Conservation (phyloP, 2,113 vertebrate genomes). For the Pipa parva region DNA sequence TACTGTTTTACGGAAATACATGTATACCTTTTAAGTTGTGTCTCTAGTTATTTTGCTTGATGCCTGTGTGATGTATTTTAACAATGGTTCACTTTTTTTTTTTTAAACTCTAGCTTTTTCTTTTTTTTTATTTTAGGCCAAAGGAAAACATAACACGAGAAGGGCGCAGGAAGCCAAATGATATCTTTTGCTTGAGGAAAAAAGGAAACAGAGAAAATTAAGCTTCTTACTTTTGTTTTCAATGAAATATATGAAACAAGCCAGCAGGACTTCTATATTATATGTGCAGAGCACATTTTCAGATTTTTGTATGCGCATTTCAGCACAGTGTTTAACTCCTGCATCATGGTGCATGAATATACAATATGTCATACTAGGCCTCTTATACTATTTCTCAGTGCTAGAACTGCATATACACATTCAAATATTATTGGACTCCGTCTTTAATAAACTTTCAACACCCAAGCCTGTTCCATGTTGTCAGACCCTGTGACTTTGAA, state of each 20-base stretch:
- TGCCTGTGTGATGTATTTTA: too few relatives aligned
- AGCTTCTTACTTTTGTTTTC: constrained; percentile 55
- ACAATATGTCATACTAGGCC: neutral
- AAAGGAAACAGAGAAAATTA: constrained; percentile 20
- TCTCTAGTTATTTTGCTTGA: too few relatives aligned
- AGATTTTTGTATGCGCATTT: neutral
- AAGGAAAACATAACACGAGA: constrained; percentile 96
- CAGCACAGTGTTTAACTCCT: neutral
- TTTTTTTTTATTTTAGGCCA: constrained; percentile 70
- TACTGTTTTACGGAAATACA: too few relatives aligned
- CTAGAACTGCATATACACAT: too few relatives aligned
- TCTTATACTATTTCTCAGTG: neutral
- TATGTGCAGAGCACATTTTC: neutral
- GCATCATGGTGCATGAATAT: neutral
- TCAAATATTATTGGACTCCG: too few relatives aligned
- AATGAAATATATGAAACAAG: constrained; percentile 52
- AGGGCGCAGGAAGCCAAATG: constrained; percentile 95
- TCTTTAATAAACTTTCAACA: too few relatives aligned
- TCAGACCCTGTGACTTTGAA: too few relatives aligned
- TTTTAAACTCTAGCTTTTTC: too few relatives aligned
- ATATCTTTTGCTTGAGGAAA: constrained; percentile 50
- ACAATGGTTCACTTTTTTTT: too few relatives aligned
- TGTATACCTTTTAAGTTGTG: too few relatives aligned
- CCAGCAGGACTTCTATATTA: constrained; percentile 41
- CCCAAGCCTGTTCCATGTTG: too few relatives aligned